phyloP scores from a whole-genome alignment of 30 jellyfish, hydroid and myxozoan species.

The Chrysaora quinquecirrha region DNA sequence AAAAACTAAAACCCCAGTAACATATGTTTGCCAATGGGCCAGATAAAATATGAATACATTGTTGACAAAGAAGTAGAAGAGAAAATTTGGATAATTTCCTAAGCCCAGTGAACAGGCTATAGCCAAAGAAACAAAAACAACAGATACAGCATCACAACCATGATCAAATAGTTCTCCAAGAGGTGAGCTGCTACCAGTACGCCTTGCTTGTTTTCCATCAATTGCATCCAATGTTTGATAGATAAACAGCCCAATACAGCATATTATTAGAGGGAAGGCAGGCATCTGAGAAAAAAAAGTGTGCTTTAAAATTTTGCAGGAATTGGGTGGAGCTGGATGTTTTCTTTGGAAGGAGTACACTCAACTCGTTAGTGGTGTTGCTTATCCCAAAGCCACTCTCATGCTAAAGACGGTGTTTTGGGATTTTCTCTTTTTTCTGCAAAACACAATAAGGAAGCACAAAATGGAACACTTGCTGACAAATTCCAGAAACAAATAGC shows the following conservation, averaged over 20 bases:
- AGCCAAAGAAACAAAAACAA: conserved; percentile 61
- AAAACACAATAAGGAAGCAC: too few relatives aligned
- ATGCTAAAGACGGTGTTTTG: too few relatives aligned
- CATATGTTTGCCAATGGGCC: conserved; percentile 94
- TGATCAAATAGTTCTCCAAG: conserved; percentile 98
- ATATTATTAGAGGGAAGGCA: conserved; percentile 39
- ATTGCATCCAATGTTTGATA: conserved; percentile 97
- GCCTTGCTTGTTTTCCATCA: conserved; percentile 98
- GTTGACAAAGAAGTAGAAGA: conserved; percentile 69
- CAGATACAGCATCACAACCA: conserved; percentile 97
- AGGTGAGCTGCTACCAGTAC: conserved; percentile 89
- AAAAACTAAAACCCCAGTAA: conserved; percentile 73
- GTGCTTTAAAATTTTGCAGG: too few relatives aligned
- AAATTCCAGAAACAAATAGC: too few relatives aligned
- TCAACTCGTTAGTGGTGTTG: too few relatives aligned
- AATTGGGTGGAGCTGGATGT: too few relatives aligned
- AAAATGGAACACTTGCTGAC: too few relatives aligned
- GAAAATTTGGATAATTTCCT: conserved; percentile 75
- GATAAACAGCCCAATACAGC: conserved; percentile 78
- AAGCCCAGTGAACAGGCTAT: conserved; percentile 68
- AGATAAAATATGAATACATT: conserved; percentile 64
- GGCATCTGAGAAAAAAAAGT: too few relatives aligned
- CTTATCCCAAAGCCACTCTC: too few relatives aligned
- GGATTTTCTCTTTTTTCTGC: too few relatives aligned
- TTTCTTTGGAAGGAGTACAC: too few relatives aligned